Evolutionary conservation across 1,140 invertebrate genomes (phyloP), one percentile per base, ranked within the genome.

Genomic region (Microplitis demolitor): DNA sequence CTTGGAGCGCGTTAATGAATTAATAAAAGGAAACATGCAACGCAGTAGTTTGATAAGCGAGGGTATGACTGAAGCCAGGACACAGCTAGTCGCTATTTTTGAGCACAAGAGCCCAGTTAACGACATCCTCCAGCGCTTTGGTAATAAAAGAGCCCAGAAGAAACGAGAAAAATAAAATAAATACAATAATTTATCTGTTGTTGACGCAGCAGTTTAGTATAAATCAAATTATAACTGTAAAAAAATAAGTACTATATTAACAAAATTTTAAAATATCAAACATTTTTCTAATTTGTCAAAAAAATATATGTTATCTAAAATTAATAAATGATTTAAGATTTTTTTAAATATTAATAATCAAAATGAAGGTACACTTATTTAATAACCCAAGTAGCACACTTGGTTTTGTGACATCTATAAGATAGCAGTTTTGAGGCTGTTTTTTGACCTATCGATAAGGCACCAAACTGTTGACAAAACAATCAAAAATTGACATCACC

Each of bases 21-120:
- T 95, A 56, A 91, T 95, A 13, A 95, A 94, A 93, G 96, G 96
- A 50, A 98, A 98, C 86, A 94, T 98, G 81, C 97, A 99, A 87
- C 90, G 97, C 60, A 96, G 96, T 83, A 96, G 94, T 89, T 93
- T 98, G 56, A 94, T 98, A 45, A 93, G 93, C 66, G 97, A 98
- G 85, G 96, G 97, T 73, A 93, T 98, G 83, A 89, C 90, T 76
- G 97, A 98, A 85, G 93, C 96, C 0, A 93, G 93, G 77, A 90
- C 90, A 53, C 94, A 96, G 82, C 92, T 98, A 58, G 91, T 96
- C 78, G 93, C 95, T 81, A 93, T 98, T 71, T 95, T 98, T 81
- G 94, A 97, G 77, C 96, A 98, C 83, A 96, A 97, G 84, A 90
- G 90, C 39, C 92, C 94, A 78, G 94, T 98, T 33, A 91, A 92